Evolutionary conservation across 1,140 invertebrate species (phyloP).

Genomic region (Drosophila neocordata): DNA sequence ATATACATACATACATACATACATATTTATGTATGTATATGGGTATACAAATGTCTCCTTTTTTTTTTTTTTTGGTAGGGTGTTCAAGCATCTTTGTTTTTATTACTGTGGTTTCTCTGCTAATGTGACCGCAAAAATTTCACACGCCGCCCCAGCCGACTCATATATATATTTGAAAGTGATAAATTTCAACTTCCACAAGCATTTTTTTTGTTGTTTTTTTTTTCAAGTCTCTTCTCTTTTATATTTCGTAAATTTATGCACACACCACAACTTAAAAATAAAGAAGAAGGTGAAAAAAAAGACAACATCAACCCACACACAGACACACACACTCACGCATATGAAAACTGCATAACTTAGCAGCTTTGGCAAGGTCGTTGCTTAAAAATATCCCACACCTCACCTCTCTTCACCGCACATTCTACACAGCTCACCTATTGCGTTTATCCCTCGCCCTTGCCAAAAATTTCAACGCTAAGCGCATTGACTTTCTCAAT

Average conservation of each 20-base stretch:
- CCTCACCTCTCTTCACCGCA: not conserved
- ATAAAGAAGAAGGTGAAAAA: constrained; percentile 33
- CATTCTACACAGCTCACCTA: not conserved
- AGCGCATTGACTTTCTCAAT: constrained; percentile 59
- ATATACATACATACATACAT: no score
- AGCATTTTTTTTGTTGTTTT: constrained; percentile 29
- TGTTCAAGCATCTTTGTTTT: not conserved
- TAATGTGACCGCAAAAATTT: constrained; percentile 58
- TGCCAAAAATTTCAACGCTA: no score
- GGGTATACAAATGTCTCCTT: no score
- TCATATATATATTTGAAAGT: constrained; percentile 55
- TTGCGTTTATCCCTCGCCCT: not conserved
- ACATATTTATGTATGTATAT: no score
- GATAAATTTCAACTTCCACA: constrained; percentile 62
- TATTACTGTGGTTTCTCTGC: not conserved
- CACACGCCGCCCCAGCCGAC: constrained; percentile 46
- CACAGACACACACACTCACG: constrained; percentile 12
- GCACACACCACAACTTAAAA: constrained; percentile 5
- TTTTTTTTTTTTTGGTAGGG: not conserved
- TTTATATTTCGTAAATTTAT: not conserved
- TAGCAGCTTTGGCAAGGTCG: constrained; percentile 74
- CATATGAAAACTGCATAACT: constrained; percentile 60
- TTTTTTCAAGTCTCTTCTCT: not conserved
- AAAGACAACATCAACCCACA: constrained; percentile 50
- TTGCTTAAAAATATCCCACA: constrained; percentile 19